Evolutionary conservation across 2,888 invertebrate species (phyloP), one percentile per base, ranked within the genome.

Genomic region (Neoascia interrupta): DNA sequence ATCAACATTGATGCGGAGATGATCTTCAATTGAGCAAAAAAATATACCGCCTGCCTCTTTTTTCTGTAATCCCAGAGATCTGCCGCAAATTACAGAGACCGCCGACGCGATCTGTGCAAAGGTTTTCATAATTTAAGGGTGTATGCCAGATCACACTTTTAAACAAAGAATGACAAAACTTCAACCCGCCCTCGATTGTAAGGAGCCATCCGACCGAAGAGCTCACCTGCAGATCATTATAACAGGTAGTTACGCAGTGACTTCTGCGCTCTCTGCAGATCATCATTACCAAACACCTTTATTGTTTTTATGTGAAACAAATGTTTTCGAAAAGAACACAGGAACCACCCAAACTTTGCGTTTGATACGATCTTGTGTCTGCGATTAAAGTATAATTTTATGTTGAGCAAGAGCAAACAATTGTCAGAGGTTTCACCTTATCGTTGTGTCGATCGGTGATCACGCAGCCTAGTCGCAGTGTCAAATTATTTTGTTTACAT

Each of bases 401-500:
- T 58, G 58, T 76, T 76, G 47, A 54, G 72, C 76, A 76, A 72
- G 53, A 72, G 64, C 39, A 66, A 72, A 70, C 61, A 76, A 23
- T 49, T 69, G 70, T 45, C n/a, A 51, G 41, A 11, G 49, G 69
- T 58, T 49, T 49, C 28, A n/a, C 10, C 53, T 76, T 76, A 72
- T 76, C 72, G 23, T n/a, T n/a, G n/a, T n/a, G n/a, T 11, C 64
- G 39, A 72, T 58, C 68, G 3, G 18, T 36, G 53, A 56, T 54
- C 58, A 23, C 68, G 21, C 60, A 41, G n/a, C 28, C 36, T 26
- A 58, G 60, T 45, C 21, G 56, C 43, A 18, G 53, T 47, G 64
- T 53, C 51, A 58, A 72, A 45, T 45, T 64, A n/a, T 58, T 58
- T 76, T 60, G 64, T 54, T 72, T 64, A 58, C n/a, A 60, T 64